Conservation (phyloP, 1,140 invertebrate species). For the Brachionus angularis region DNA sequence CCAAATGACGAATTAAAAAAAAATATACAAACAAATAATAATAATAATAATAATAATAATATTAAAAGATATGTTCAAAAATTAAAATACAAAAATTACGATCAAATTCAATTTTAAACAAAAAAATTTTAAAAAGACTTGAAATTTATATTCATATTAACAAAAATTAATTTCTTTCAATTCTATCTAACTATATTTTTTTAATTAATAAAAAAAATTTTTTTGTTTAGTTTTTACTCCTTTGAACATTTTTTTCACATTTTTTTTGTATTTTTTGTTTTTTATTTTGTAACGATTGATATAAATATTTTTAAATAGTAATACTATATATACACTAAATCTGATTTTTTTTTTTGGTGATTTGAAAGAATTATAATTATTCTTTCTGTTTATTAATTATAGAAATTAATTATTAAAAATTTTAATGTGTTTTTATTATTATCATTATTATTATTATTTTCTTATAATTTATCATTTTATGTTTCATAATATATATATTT, state of each 20-base stretch:
- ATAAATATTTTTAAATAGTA: too few species aligned
- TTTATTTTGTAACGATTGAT: not conserved
- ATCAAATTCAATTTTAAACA: constrained; percentile 13
- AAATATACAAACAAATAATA: constrained; percentile 17
- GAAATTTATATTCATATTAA: not conserved
- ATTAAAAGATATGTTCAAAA: constrained; percentile 28
- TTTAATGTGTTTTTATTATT: too few species aligned
- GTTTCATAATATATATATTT: constrained; percentile 15
- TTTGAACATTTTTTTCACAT: not conserved
- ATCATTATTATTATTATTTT: constrained; percentile 6
- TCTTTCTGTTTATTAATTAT: too few species aligned
- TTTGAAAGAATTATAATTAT: too few species aligned
- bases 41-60: constrained; percentile 23
- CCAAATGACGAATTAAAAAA: too few species aligned
- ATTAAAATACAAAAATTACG: not conserved
- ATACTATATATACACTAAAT: too few species aligned
- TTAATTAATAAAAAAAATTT: not conserved
- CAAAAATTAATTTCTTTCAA: not conserved
- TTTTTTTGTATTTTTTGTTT: not conserved
- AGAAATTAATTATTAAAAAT: too few species aligned
- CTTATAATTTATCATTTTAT: constrained; percentile 22
- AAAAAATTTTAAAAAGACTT: constrained; percentile 18
- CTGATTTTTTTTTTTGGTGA: too few species aligned
- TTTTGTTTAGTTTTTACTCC: not conserved
- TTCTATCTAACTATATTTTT: not conserved